A percentile compares a stretch with the other conserved stretches of the same genome.
Conservation (phyloP, 35 echinoderm and acorn worm genomes). For the Acanthaster planci region DNA sequence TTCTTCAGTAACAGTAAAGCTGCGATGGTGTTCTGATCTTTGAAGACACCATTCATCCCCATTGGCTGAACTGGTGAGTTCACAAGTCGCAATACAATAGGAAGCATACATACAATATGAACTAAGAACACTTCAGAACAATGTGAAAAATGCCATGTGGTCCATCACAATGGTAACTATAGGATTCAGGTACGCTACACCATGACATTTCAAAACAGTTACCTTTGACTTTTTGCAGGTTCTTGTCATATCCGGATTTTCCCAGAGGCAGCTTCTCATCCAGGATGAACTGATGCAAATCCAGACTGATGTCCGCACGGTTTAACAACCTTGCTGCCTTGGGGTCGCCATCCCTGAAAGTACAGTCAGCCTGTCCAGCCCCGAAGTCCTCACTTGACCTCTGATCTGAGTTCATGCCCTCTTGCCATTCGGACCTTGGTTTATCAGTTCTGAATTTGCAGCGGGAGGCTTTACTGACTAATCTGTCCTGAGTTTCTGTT, state of each 20-base stretch:
- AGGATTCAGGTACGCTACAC: too few species aligned
- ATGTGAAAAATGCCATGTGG: too few species aligned
- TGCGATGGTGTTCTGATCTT: too few species aligned
- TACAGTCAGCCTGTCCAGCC: neutral
- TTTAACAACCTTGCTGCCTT: neutral
- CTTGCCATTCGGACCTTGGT: neutral
- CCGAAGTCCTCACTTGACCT: neutral
- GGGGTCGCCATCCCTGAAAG: neutral
- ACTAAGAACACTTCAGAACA: too few species aligned
- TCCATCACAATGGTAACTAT: too few species aligned
- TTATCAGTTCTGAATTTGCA: slow-evolving; percentile 1
- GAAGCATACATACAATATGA: too few species aligned
- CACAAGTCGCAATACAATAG: too few species aligned
- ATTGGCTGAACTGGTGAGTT: too few species aligned
- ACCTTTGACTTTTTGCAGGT: slow-evolving; percentile 10
- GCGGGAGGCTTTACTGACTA: neutral
- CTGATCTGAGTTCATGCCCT: neutral
- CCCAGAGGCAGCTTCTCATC: slow-evolving; percentile 1
- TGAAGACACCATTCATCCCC: too few species aligned
- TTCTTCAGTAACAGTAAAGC: too few species aligned
- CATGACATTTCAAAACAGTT: too few species aligned
- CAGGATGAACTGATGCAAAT: neutral
- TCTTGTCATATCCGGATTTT: slow-evolving; percentile 29
- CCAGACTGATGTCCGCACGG: neutral
- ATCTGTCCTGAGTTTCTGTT: neutral